phyloP scores from a whole-genome alignment of 1,140 invertebrate genomes.

The Drosophila burlai region DNA sequence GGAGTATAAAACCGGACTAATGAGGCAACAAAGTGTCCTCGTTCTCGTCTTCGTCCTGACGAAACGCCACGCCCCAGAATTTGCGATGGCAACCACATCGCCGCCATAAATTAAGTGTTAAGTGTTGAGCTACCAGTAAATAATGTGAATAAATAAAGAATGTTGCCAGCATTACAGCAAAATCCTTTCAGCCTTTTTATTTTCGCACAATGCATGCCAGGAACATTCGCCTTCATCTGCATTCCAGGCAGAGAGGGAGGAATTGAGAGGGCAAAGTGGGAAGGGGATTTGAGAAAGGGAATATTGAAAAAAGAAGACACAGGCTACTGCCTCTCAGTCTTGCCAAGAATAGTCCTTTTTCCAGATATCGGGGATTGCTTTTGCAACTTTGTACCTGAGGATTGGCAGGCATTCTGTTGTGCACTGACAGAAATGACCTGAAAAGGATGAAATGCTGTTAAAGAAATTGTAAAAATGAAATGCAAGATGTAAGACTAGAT shows the following conservation, averaged over 20 bases:
- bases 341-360: neutral
- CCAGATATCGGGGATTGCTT: neutral
- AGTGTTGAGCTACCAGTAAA: conserved; percentile 56
- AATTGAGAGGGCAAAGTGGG: neutral
- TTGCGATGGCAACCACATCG: conserved; percentile 26
- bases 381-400: conserved; percentile 10
- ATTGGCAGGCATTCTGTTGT: conserved; percentile 28
- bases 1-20: conserved; percentile 60
- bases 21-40: conserved; percentile 57
- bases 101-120: conserved; percentile 71
- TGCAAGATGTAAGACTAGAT: neutral
- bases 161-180: conserved; percentile 51
- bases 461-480: no score
- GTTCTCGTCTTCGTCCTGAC: conserved; percentile 15
- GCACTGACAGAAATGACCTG: conserved; percentile 2
- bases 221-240: conserved; percentile 23
- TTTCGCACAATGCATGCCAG: conserved; percentile 31
- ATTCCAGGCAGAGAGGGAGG: conserved; percentile 1
- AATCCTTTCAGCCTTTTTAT: conserved; percentile 12
- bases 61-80: conserved; percentile 28
- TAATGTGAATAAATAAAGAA: conserved; percentile 62
- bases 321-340: neutral
- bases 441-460: neutral
- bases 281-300: no score
- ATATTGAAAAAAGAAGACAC: conserved; percentile 4